Base-by-base conservation (phyloP, 2,113 vertebrate species). In the Psilopogon haemacephalus region DNA sequence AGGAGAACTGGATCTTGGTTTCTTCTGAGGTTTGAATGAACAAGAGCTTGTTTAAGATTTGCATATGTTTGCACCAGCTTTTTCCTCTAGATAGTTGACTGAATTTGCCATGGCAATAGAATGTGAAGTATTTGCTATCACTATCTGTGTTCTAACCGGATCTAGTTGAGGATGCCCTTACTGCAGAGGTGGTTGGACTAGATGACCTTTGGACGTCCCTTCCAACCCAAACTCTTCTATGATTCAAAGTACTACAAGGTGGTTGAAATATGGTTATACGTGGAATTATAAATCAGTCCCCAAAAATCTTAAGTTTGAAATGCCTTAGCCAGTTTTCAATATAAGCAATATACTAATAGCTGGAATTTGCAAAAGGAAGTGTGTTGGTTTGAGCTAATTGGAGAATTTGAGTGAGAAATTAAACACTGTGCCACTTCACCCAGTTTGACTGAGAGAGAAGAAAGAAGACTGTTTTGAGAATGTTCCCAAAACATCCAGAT, bases 31-130 rank as follows among this genome's bases (percentile, higher is more conserved):
- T 70, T 12, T 73, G 80, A 65, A 52, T 32, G 40, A 23, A 84
- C 89, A 69, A 10, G 18, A 55, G 9, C 27, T 77, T 17, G 19
- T 15, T 84, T 60, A 50, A 67, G 46, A 38, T 27, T 69, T 83
- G 3, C 9, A 1, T 68, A 17, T 35, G 15, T 2, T 54, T 50
- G 12, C 8, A 37, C 2, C 20, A 27, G 20, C 0, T 7, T 50
- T 24, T 64, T 68, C 28, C 59, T 76, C 38, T 64, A 55, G 33
- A 14, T 11, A 73, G 23, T 7, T 54, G 11, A 3, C 42, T 62
- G 38, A 54, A n/a, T 76, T 89, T 89, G 15, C 37, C 9, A 2
- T 37, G 16, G 27, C 32, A 70, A n/a, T 16, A 63, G 11, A 60
- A 76, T 17, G 12, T 26, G 17, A 79, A 68, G 15, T 9, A 15